phyloP scores from a whole-genome alignment of 2,797 vertebrate species.

The Paramormyrops hopkinsi region DNA sequence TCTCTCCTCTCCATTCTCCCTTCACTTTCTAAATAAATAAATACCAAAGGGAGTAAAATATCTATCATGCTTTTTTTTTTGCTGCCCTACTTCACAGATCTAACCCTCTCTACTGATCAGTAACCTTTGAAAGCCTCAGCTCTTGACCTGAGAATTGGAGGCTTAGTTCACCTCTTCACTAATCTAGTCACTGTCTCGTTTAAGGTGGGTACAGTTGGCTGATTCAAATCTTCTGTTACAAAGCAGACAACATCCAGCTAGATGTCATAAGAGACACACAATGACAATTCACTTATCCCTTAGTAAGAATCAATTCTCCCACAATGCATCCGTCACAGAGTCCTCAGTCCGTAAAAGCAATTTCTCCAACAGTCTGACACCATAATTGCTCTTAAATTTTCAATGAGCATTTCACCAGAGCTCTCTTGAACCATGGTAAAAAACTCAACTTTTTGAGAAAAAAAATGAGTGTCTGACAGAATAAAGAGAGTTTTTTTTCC shows the following conservation, averaged over 20 bases:
- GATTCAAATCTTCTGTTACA: conserved; percentile 88
- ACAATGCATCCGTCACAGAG: conserved; percentile 97
- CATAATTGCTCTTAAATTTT: conserved; percentile 93
- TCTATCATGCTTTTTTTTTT: conserved; percentile 59
- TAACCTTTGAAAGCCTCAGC: conserved; percentile 73
- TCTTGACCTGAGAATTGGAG: conserved; percentile 79
- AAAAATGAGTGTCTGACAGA: conserved; percentile 80
- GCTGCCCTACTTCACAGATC: conserved; percentile 67
- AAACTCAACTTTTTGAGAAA: conserved; percentile 72
- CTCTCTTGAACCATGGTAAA: conserved; percentile 84
- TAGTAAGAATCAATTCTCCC: conserved; percentile 92
- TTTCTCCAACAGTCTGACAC: conserved; percentile 93
- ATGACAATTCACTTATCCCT: conserved; percentile 98
- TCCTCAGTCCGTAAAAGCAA: conserved; percentile 81
- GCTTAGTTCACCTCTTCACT: conserved; percentile 64
- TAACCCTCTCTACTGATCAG: conserved; percentile 63
- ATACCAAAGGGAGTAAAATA: conserved; percentile 43
- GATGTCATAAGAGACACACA: conserved; percentile 91
- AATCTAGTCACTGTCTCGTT: conserved; percentile 72
- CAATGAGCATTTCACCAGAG: conserved; percentile 82
- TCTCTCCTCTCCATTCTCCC: background rate
- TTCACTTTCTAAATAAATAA: conserved; percentile 31
- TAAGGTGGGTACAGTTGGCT: conserved; percentile 67
- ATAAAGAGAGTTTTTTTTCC: conserved; percentile 75
- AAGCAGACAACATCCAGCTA: conserved; percentile 87